A percentile compares a stretch with the other conserved stretches of the same genome.
phyloP scores from a whole-genome alignment of 2,797 vertebrate genomes.

The Hapalemur alaotrensis region DNA sequence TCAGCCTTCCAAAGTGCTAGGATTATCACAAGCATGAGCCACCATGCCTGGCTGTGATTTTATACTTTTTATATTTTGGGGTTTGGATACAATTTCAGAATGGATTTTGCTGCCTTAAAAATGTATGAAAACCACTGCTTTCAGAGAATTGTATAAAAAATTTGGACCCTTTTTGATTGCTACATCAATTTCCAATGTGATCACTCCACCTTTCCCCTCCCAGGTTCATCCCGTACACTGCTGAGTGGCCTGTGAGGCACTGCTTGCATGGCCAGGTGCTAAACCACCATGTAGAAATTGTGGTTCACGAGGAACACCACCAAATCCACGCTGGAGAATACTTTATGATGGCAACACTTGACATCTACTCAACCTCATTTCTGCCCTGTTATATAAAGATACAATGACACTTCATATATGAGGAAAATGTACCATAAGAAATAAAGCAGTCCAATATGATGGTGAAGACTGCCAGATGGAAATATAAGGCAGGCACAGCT shows the following conservation, averaged over 20 bases:
- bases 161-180: constrained; percentile 18
- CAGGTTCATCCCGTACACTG: neutral
- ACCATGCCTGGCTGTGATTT: neutral
- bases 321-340: neutral
- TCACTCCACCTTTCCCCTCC: neutral
- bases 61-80: constrained; percentile 18
- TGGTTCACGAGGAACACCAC: neutral
- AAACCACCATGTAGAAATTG: neutral
- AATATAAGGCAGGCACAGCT: neutral
- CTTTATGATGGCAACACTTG: neutral
- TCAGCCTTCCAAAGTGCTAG: too few relatives aligned
- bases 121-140: neutral
- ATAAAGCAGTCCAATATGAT: constrained; percentile 7
- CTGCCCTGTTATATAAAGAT: constrained; percentile 8
- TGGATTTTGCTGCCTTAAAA: constrained; percentile 14
- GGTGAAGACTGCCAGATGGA: neutral
- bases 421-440: constrained; percentile 10
- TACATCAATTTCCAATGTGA: neutral
- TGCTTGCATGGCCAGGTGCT: neutral
- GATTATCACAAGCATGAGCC: too few relatives aligned
- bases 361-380: constrained; percentile 10
- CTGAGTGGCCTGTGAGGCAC: neutral
- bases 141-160: neutral
- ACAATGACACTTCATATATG: neutral
- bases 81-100: constrained; percentile 54